Base-by-base conservation (phyloP, 1,140 invertebrate genomes). In the Hestina assimilis region DNA sequence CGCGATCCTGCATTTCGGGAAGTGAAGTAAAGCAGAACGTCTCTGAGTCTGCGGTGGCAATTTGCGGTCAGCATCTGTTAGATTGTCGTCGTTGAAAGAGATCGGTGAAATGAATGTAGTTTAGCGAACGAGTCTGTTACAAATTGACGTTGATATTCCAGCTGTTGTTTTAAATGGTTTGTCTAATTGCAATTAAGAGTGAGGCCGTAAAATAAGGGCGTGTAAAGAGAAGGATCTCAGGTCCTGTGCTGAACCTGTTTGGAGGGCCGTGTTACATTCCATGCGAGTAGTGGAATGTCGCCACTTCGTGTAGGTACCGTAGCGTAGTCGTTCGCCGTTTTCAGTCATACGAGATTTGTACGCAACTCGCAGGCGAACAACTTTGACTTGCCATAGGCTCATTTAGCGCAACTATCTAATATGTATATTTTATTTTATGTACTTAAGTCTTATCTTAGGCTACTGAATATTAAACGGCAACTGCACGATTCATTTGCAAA, bases 1-100 rank as follows among this genome's bases (percentile, higher is more conserved):
- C 68, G 83, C 76, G 85, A 88, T 88, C 85, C 79, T 74, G 66
- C 70, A 74, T 79, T 81, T 81, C 77, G 70, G 78, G 79, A 85
- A 84, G 73, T 68, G 72, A 82, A 85, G 73, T 79, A 81, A 86
- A 87, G 71, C 78, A 73, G 79, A 82, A 79, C 73, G 75, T 78
- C 69, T 69, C 56, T 63, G 66, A 64, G 66, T 69, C 56, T 63
- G 66, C 66, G 66, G 53, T 62, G 67, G 53, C 65, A 75, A 78
- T 77, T 81, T 85, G 79, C 79, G 75, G 79, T 83, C 78, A 79
- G 70, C 70, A 73, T 65, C 77, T 63, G 72, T 76, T 79, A 80
- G 74, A 79, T 72, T 79, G 77, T 78, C 72, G 65, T 70, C 64
- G 61, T 68, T 66, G 64, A 78, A 71, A 72, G 76, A 81, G 67